Conservation (phyloP, 2,113 vertebrate species). For the Jaculus jaculus region DNA sequence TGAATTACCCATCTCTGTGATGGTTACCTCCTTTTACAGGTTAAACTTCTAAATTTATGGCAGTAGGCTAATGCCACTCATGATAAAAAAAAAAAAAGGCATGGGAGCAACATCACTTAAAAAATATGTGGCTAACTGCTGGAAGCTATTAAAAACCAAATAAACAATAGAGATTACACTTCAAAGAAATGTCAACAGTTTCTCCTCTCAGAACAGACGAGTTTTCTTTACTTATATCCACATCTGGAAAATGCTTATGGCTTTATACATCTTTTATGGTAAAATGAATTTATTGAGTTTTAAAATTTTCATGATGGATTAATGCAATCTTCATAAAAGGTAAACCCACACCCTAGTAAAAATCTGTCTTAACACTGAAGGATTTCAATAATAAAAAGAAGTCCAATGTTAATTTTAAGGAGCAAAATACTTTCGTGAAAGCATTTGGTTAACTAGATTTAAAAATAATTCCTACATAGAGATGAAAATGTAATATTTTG, state of each 20-base stretch:
- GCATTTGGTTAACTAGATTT: slow-evolving; percentile 54
- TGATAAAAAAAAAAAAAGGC: slow-evolving; percentile 81
- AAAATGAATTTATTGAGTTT: slow-evolving; percentile 93
- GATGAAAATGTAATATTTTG: slow-evolving; percentile 52
- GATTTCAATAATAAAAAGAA: slow-evolving; percentile 80
- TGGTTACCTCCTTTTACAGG: slow-evolving; percentile 77
- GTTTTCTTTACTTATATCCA: slow-evolving; percentile 89
- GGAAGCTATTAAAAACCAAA: slow-evolving; percentile 91
- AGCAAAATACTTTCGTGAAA: slow-evolving; percentile 61
- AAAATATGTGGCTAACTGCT: slow-evolving; percentile 91
- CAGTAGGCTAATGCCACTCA: slow-evolving; percentile 85
- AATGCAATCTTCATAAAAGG: slow-evolving; percentile 89
- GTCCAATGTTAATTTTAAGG: slow-evolving; percentile 60
- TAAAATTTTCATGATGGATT: slow-evolving; percentile 90
- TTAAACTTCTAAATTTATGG: slow-evolving; percentile 84
- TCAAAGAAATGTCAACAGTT: slow-evolving; percentile 92
- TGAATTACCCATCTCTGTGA: slow-evolving; percentile 61
- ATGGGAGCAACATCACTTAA: slow-evolving; percentile 88
- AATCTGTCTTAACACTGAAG: slow-evolving; percentile 81
- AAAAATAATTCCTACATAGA: slow-evolving; percentile 55
- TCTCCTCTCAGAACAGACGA: slow-evolving; percentile 90
- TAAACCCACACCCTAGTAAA: slow-evolving; percentile 82
- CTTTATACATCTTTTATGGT: slow-evolving; percentile 90
- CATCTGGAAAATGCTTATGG: slow-evolving; percentile 92
- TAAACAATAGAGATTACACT: slow-evolving; percentile 92